phyloP scores from a whole-genome alignment of 1,140 invertebrate genomes.

The Bombus haemorrhoidalis region DNA sequence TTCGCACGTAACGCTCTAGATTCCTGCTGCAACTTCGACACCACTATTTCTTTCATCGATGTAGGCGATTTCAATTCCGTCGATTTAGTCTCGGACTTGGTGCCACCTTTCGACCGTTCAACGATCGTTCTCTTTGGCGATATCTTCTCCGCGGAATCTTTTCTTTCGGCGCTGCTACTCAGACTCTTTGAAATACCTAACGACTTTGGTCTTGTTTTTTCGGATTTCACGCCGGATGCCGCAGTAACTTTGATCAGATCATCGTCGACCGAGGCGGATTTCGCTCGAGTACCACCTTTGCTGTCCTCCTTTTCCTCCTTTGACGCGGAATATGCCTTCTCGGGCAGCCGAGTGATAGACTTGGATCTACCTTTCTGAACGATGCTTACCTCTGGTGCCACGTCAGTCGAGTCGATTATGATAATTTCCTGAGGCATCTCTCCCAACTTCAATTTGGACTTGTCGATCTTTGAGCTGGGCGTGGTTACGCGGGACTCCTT shows the following conservation, averaged over 20 bases:
- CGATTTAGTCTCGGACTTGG: constrained; percentile 63
- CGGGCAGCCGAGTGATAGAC: constrained; percentile 76
- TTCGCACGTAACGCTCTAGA: constrained; percentile 17
- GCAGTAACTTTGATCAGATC: constrained; percentile 75
- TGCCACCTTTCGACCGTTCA: background rate
- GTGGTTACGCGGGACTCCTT: constrained; percentile 76
- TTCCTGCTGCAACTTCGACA: background rate
- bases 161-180: constrained; percentile 78
- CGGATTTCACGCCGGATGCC: constrained; percentile 55
- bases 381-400: constrained; percentile 78
- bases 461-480: constrained; percentile 77
- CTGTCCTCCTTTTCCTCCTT: constrained; percentile 76
- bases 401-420: constrained; percentile 80
- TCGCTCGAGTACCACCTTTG: constrained; percentile 67
- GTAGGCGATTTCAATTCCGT: constrained; percentile 27
- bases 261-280: constrained; percentile 80
- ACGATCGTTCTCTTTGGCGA: constrained; percentile 74
- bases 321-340: constrained; percentile 72
- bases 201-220: constrained; percentile 78
- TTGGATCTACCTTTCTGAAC: constrained; percentile 81
- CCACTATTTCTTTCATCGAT: background rate
- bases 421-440: constrained; percentile 82
- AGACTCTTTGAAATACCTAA: constrained; percentile 80
- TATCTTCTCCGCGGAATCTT: constrained; percentile 77
- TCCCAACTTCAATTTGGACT: constrained; percentile 79